A percentile compares a stretch with the other conserved stretches of the same genome.
Conservation (phyloP, 1,140 invertebrate genomes). For the Whitmania pigra region DNA sequence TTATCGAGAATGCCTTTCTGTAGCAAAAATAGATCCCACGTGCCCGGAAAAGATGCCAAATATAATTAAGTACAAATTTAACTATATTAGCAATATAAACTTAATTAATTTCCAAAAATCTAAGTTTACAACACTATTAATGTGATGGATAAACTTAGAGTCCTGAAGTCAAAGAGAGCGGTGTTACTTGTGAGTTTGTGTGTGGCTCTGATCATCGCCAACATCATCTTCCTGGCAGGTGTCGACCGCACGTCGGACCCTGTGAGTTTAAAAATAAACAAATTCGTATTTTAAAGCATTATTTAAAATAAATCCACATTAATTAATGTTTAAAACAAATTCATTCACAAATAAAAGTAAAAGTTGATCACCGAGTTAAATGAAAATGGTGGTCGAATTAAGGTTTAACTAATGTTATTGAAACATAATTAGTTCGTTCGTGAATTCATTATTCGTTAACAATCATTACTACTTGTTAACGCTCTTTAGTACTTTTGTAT, state of each 20-base stretch:
- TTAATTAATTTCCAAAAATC: too few species aligned
- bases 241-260: constrained; percentile 24
- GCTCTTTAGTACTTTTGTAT: neutral
- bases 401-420: neutral
- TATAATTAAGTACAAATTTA: too few species aligned
- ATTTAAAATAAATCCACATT: too few species aligned
- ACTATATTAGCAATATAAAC: too few species aligned
- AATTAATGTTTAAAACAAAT: too few species aligned
- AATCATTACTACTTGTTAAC: neutral
- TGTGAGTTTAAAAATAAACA: too few species aligned
- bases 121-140: too few species aligned
- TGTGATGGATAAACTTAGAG: constrained; percentile 17
- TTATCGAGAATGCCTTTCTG: too few species aligned
- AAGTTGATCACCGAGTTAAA: neutral
- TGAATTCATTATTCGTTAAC: neutral
- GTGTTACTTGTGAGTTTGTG: constrained; percentile 28
- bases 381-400: neutral
- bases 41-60: too few species aligned
- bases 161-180: constrained; percentile 27
- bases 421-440: neutral
- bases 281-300: too few species aligned
- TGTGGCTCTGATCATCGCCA: constrained; percentile 27
- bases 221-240: constrained; percentile 29
- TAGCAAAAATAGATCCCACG: too few species aligned
- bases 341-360: neutral